These are phyloP conservation scores for Hestina assimilis DNA, from an alignment of 1,140 invertebrate genomes.

Conservation along the genomic window DNA sequence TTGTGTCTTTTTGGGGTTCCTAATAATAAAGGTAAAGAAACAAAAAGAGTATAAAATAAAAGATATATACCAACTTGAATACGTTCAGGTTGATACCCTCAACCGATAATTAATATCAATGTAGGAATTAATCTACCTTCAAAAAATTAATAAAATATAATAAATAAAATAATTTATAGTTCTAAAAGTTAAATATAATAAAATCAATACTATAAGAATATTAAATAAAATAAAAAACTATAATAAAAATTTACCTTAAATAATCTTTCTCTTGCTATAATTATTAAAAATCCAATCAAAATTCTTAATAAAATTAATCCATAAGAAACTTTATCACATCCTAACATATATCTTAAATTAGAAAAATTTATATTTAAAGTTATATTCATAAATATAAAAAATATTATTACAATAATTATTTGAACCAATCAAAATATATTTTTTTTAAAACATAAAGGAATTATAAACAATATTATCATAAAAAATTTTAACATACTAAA, in stretches of 20 bases:
- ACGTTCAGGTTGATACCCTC: slow-evolving; percentile 81
- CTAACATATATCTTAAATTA: slow-evolving; percentile 75
- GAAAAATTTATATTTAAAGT: slow-evolving; percentile 79
- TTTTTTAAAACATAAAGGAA: slow-evolving; percentile 71
- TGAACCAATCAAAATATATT: slow-evolving; percentile 73
- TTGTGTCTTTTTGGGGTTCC: too few relatives aligned
- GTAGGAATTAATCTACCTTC: slow-evolving; percentile 79
- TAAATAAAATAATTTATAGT: slow-evolving; percentile 78
- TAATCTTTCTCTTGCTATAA: slow-evolving; percentile 74
- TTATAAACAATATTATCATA: slow-evolving; percentile 58
- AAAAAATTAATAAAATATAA: slow-evolving; percentile 82
- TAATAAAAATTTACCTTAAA: slow-evolving; percentile 67
- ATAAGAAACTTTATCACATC: slow-evolving; percentile 75
- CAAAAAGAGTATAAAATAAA: slow-evolving; percentile 82
- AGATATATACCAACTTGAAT: slow-evolving; percentile 80
- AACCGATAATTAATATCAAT: slow-evolving; percentile 82
- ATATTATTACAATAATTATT: slow-evolving; percentile 81
- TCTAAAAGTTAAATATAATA: slow-evolving; percentile 80
- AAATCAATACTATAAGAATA: slow-evolving; percentile 78
- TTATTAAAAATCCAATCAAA: slow-evolving; percentile 78
- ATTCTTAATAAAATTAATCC: slow-evolving; percentile 76
- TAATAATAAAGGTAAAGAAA: slow-evolving; percentile 81
- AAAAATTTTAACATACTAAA: slow-evolving; percentile 65
- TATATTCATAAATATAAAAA: slow-evolving; percentile 79
- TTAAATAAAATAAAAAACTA: slow-evolving; percentile 76